Evolutionary conservation across 2,113 vertebrate species (phyloP), one percentile per base, ranked within the genome.

Genomic region (Rhynchomys soricoides): DNA sequence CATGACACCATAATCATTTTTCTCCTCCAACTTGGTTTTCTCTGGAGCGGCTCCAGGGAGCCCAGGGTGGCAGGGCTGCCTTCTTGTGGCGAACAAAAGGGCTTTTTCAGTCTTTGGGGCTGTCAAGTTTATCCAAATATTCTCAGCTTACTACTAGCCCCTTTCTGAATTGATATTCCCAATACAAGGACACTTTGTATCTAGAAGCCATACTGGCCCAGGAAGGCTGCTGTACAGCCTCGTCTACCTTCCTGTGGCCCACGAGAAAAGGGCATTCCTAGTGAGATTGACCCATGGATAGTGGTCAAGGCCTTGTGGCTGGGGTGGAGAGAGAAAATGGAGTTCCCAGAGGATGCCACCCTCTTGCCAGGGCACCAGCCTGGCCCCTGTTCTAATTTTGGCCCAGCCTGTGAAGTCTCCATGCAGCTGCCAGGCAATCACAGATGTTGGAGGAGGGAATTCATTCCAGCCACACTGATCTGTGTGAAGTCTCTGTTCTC

Each of bases 41-140:
- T 97, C 98, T 98, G 98, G 99, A 98, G 52, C 0, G 0, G 83
- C 48, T 98, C 98, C 98, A 99, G 97, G 15, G 95, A 97, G 98
- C 97, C 97, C 91, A 93, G 97, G 98, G 98, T 96, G 98, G 97
- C 7, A 96, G 22, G 96, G 94, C 96, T 89, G 98, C 15, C 98
- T 96, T 98, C 96, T 96, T 95, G 98, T 97, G 75, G 78, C 6
- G 98, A 99, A 99, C 98, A 99, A 99, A 99, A 98, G 98, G 97
- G 97, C 98, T 98, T 99, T 99, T 97, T 98, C 86, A 98, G 96
- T 97, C 97, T 96, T 95, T 68, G 90, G 98, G 98, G 98, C 98
- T 82, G 34, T 97, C 96, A 64, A 98, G 98, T 99, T 98, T 99
- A 99, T 99, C 98, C 99, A 99, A 98, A 99, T 98, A 98, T 82